Base-by-base conservation (phyloP, 2,888 invertebrate genomes). In the Branchipolynoe longqiensis region DNA sequence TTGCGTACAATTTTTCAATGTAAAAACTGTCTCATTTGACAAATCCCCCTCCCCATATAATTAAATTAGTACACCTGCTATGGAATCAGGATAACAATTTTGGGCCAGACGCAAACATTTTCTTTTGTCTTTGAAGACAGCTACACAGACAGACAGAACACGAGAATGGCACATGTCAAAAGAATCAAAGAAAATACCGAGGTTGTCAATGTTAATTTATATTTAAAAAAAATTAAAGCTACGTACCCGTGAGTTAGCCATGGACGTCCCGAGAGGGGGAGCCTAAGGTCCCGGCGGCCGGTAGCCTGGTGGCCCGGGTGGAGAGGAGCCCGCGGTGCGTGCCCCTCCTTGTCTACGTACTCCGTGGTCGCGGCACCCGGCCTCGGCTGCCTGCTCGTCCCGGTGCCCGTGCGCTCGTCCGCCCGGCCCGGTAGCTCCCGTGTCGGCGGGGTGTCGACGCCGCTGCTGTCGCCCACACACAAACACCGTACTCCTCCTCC, bases 161-260 rank as follows among this genome's bases (percentile, higher is more conserved):
- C n/a, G n/a, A n/a, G n/a, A n/a, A n/a, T n/a, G n/a, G 36, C 38
- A 69, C n/a, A 33, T 4, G 64, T 31, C 14, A 25, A 69, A 18
- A n/a, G 6, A n/a, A 36, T 22, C 18, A 69, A 69, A 69, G 69
- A n/a, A n/a, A n/a, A n/a, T n/a, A n/a, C n/a, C n/a, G n/a, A n/a
- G n/a, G n/a, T n/a, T n/a, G n/a, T n/a, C n/a, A n/a, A n/a, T n/a
- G n/a, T n/a, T n/a, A n/a, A n/a, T n/a, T n/a, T n/a, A n/a, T n/a
- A n/a, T n/a, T n/a, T n/a, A n/a, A n/a, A n/a, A n/a, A n/a, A n/a
- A n/a, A n/a, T n/a, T n/a, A n/a, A n/a, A 69, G 22, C 36, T 69
- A 33, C 69, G 69, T 69, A 69, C 69, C 69, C 69, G 69, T 69
- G 69, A 69, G 69, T 33, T 69, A 33, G 69, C 69, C 69, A 69